Conservation (phyloP, 1,140 invertebrate species). For the Drosophila ficusphila region DNA sequence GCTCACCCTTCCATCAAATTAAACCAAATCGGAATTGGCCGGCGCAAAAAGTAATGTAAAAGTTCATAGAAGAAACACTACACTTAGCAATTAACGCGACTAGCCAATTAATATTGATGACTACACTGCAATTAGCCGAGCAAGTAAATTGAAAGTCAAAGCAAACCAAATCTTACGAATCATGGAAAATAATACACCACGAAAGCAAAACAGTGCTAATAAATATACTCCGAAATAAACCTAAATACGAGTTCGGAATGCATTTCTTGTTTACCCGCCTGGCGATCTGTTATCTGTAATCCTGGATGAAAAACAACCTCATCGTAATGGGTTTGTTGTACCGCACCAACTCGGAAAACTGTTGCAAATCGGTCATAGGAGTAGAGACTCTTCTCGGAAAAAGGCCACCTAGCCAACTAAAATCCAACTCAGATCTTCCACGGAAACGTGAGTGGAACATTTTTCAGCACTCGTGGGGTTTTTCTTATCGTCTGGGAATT, state of each 20-base stretch:
- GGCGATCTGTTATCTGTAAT: conserved; percentile 10
- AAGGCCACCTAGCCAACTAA: conserved; percentile 16
- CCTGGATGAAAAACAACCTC: conserved; percentile 28
- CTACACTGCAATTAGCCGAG: conserved; percentile 35
- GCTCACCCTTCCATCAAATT: conserved; percentile 2
- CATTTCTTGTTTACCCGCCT: conserved; percentile 25
- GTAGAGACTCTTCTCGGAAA: neutral
- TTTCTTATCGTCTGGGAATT: conserved; percentile 62
- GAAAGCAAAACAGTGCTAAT: conserved; percentile 43
- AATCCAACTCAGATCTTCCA: conserved; percentile 14
- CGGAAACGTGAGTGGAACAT: conserved; percentile 43
- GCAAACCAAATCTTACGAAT: conserved; percentile 39
- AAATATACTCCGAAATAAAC: conserved; percentile 65
- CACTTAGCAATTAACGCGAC: conserved; percentile 31
- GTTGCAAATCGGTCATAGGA: conserved; percentile 2
- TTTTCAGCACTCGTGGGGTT: conserved; percentile 28
- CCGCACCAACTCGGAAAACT: conserved; percentile 4
- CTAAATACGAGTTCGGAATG: conserved; percentile 39
- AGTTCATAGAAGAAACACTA: conserved; percentile 15
- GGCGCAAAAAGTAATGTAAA: neutral
- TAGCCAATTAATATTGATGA: conserved; percentile 42
- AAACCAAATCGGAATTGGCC: conserved; percentile 5
- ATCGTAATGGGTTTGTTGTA: conserved; percentile 45
- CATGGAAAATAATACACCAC: conserved; percentile 52
- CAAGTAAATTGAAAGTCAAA: conserved; percentile 19